Evolutionary conservation across 2,797 vertebrate genomes (phyloP), one percentile per base, ranked within the genome.

Genomic region (Erpetoichthys calabaricus): DNA sequence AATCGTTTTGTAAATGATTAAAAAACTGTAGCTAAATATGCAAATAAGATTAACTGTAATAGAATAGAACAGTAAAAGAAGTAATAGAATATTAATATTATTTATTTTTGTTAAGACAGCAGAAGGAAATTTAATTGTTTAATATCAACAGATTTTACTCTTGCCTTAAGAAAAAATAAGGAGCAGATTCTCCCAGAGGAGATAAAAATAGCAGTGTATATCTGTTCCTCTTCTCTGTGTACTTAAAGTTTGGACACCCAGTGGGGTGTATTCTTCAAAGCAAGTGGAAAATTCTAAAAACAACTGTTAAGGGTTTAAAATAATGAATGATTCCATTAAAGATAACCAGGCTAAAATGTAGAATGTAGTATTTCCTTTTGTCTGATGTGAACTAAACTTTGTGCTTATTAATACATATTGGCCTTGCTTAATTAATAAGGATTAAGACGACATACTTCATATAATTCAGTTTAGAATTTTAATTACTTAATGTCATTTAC

Each of bases 261-360:
- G 80, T 76, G 76, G 84, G 84, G 84, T 80, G 72, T 75, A 82
- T 79, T 85, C 82, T 83, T 92, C 85, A 86, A 89, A 87, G 81
- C 76, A 77, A 82, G 67, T 73, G 74, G 83, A 85, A 86, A 87
- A 86, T 87, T 82, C 78, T 81, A 78, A 77, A 80, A 86, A 87
- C 76, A 88, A 86, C 75, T 84, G 76, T 75, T 77, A 81, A 73
- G 73, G 75, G 80, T 82, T 88, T 84, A 80, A 81, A 90, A 87
- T 81, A 76, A 84, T 49, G 47, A n/a, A n/a, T 6, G 47, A 49
- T n/a, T 49, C 47, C 47, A 49, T 7, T 49, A 49, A n/a, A n/a
- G 47, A 7, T 49, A 4, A 5, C 47, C 47, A 7, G n/a, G 47
- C 2, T n/a, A 49, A 49, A 49, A 25, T 25, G 25, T 25, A 25